A percentile compares a stretch with the other conserved stretches of the same genome.
Conservation (phyloP, 2,797 vertebrate genomes). For the Falco peregrinus region DNA sequence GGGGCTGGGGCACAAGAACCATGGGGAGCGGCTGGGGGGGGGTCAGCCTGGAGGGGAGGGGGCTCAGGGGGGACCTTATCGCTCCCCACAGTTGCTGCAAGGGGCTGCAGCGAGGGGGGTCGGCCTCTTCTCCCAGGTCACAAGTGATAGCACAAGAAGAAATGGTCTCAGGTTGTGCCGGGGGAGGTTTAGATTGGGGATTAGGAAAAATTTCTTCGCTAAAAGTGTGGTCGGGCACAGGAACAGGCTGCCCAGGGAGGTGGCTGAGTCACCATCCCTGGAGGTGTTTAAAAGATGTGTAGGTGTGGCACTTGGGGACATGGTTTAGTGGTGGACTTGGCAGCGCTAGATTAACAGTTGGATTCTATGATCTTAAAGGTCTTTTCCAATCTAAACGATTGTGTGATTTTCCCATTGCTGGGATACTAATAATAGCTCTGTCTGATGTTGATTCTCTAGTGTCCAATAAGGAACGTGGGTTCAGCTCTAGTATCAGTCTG, state of each 20-base stretch:
- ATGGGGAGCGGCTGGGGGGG: neutral
- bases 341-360: neutral
- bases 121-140: rapidly evolving
- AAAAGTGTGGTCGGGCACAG: neutral
- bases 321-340: neutral
- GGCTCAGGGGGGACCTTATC: neutral
- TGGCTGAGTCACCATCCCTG: neutral
- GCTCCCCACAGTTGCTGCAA: neutral
- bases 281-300: neutral
- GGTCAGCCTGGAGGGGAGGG: too few species aligned
- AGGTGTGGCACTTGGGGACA: neutral
- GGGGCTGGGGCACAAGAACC: neutral
- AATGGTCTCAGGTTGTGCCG: neutral
- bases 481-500: neutral
- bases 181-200: neutral
- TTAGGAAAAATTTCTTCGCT: neutral
- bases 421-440: neutral
- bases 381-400: neutral
- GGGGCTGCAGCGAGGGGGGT: neutral
- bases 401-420: neutral
- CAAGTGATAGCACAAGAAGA: neutral
- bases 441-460: neutral
- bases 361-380: neutral
- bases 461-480: neutral
- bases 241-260: neutral